Conservation (phyloP, 2,113 vertebrate species). For the Grus americana region DNA sequence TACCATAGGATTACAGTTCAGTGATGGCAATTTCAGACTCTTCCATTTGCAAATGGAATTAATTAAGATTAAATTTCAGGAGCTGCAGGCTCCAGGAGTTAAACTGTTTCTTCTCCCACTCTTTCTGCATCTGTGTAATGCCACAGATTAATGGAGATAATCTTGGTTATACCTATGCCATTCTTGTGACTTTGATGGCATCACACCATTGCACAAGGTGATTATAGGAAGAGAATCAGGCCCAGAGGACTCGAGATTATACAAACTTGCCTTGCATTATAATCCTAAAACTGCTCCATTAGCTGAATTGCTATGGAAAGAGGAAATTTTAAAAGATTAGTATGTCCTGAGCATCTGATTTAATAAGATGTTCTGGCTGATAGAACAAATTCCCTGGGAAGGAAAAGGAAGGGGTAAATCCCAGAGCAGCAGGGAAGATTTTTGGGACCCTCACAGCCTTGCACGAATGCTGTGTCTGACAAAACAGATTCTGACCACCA, state of each 20-base stretch:
- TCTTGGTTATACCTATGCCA: background rate
- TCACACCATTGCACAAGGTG: background rate
- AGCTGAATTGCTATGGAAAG: background rate
- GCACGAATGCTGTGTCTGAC: background rate
- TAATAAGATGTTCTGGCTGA: background rate
- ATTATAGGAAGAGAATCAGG: background rate
- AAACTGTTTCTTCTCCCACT: background rate
- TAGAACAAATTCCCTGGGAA: background rate
- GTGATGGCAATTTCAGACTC: background rate
- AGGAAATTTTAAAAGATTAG: background rate
- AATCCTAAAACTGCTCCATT: background rate
- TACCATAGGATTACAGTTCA: background rate
- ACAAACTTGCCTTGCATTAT: background rate
- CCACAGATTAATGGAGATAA: background rate
- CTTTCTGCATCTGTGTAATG: background rate
- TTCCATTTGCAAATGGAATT: background rate
- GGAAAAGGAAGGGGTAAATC: background rate
- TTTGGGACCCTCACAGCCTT: background rate
- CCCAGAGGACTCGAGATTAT: background rate
- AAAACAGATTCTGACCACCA: background rate
- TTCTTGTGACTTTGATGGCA: background rate
- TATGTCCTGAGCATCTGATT: background rate
- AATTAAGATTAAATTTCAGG: background rate
- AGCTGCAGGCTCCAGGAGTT: background rate
- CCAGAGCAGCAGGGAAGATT: background rate